A percentile compares a stretch with the other conserved stretches of the same genome.
Conservation (phyloP, 2,797 vertebrate species). For the Microctenopoma stevenorrisi region DNA sequence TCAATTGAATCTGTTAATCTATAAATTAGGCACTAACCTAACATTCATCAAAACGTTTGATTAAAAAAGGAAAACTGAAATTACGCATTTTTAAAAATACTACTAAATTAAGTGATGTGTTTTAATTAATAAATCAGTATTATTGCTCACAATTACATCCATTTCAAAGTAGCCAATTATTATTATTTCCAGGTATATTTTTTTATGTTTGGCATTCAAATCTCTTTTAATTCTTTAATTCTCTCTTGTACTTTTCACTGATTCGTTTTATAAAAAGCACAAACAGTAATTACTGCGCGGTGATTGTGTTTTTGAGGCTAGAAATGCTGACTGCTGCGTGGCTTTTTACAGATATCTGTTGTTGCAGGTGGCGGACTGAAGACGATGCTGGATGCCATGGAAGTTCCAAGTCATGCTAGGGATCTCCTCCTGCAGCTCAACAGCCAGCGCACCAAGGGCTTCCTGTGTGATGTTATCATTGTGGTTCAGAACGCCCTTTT, state of each 20-base stretch:
- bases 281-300: background rate
- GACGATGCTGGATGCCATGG: slow-evolving; percentile 98
- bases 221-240: background rate
- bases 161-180: background rate
- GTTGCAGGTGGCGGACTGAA: slow-evolving; percentile 93
- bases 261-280: background rate
- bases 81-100: background rate
- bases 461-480: slow-evolving; percentile 99
- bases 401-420: slow-evolving; percentile 97
- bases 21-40: slow-evolving; percentile 1
- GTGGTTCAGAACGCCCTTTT: slow-evolving; percentile 99
- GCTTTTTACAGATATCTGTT: slow-evolving; percentile 75
- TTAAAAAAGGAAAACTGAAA: background rate
- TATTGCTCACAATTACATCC: background rate
- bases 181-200: too few relatives aligned
- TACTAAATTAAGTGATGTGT: slow-evolving; percentile 2
- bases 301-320: background rate
- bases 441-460: slow-evolving; percentile 98
- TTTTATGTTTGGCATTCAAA: background rate
- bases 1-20: slow-evolving; percentile 12
- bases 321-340: slow-evolving; percentile 45
- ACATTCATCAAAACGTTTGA: too few relatives aligned
- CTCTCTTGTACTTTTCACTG: background rate
- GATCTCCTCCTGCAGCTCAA: slow-evolving; percentile 99
- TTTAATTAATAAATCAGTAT: background rate